These are phyloP conservation scores for Drosophila glabriapex DNA, from an alignment of 2,888 invertebrate genomes.

Conservation along the genomic window DNA sequence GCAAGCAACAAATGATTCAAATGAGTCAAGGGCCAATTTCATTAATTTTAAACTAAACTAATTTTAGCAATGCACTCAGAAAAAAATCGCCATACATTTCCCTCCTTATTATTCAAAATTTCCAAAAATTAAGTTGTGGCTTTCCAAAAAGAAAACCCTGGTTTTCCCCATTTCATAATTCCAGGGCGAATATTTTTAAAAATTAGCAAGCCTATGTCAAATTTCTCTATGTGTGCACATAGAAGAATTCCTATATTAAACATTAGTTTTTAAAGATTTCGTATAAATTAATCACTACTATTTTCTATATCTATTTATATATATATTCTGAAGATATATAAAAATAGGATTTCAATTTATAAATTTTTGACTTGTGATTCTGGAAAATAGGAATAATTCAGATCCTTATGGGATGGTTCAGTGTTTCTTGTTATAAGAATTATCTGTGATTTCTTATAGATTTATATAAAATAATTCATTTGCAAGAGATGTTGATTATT, in stretches of 20 bases:
- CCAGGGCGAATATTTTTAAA: background rate
- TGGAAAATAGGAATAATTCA: background rate
- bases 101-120: background rate
- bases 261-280: background rate
- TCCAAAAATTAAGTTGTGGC: background rate
- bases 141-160: background rate
- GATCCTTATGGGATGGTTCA: background rate
- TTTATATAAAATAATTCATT: background rate
- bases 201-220: background rate
- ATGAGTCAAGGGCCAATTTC: slow-evolving; percentile 5
- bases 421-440: background rate
- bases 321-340: background rate
- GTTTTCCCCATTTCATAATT: background rate
- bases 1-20: slow-evolving; percentile 7
- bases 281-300: background rate
- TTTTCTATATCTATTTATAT: background rate
- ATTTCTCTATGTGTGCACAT: background rate
- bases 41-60: background rate
- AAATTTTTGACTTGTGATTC: background rate
- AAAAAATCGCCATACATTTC: background rate
- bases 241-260: background rate
- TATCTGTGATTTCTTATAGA: background rate
- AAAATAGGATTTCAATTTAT: background rate
- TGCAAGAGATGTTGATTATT: background rate
- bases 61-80: background rate